Percentiles rank a stretch among this genome's conserved stretches.
phyloP scores from a whole-genome alignment of 2,113 vertebrate genomes.

The Tiliqua scincoides region DNA sequence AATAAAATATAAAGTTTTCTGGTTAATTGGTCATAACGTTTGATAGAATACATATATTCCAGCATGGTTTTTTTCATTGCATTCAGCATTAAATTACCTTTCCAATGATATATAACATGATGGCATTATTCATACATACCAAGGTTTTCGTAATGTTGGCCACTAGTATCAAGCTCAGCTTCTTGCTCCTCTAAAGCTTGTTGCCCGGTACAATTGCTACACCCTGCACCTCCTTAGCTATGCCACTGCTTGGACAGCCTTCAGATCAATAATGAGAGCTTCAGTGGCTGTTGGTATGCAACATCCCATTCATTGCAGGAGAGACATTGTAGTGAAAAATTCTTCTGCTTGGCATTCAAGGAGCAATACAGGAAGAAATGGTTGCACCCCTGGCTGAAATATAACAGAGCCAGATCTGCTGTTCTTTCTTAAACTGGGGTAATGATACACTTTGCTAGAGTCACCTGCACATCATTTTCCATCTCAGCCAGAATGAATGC shows the following conservation, averaged over 20 bases:
- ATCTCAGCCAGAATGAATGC: background rate
- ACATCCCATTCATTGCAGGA: background rate
- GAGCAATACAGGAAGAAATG: background rate
- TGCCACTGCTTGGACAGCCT: background rate
- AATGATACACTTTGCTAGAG: background rate
- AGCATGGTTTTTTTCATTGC: too few relatives aligned
- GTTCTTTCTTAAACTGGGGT: background rate
- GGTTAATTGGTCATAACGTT: too few relatives aligned
- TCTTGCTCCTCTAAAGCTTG: too few relatives aligned
- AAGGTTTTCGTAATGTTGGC: too few relatives aligned
- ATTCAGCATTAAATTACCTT: too few relatives aligned
- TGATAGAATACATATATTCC: too few relatives aligned
- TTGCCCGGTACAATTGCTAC: too few relatives aligned
- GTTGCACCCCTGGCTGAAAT: background rate
- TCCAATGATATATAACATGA: too few relatives aligned
- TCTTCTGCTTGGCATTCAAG: background rate
- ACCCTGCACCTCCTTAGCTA: too few relatives aligned
- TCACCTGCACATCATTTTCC: background rate
- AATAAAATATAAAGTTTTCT: too few relatives aligned
- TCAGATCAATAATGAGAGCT: background rate
- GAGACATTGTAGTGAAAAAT: background rate
- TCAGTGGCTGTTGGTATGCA: background rate
- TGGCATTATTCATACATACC: too few relatives aligned
- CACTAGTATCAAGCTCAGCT: too few relatives aligned
- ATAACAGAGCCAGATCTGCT: background rate